Base-by-base conservation (phyloP, 2,797 vertebrate species). In the Tauraco hartlaubi region DNA sequence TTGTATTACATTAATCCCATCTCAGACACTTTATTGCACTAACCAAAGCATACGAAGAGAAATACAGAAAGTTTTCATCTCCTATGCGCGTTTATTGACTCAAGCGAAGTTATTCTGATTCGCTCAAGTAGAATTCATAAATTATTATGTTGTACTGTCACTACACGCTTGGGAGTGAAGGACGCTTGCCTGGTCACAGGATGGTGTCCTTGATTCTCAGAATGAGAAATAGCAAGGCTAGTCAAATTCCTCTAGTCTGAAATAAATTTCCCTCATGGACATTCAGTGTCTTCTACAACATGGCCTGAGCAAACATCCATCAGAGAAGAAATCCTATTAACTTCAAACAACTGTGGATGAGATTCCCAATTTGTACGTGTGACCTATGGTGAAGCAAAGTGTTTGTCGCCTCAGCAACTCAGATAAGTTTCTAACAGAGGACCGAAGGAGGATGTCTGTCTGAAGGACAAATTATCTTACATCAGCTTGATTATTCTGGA, bases 401-500 rank as follows among this genome's bases (percentile, higher is more conserved):
- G 78, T 90, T 55, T 95, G 63, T 82, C 31, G 2, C 68, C 52
- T 89, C 72, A 71, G 81, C 51, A 93, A 59, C 61, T 88, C 52
- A 43, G 77, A 74, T 75, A 88, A 89, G 37, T 94, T 90, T 44
- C 52, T 73, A 73, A 85, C 77, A 87, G n/a, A 46, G 11, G 31
- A 66, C 64, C 0, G 1, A 90, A 94, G 71, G 84, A 96, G 55
- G 35, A 54, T 68, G 33, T 56, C 59, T 91, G 41, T 83, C 68
- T 80, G 37, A 83, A 83, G 88, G 61, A 80, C 67, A 87, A 87
- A 74, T 91, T 75, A 43, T 64, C 78, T 56, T 85, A 26, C 29
- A 72, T 71, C 71, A 82, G 61, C 52, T 93, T 79, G 87, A 71
- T 75, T 92, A 85, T 91, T 79, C 90, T 10, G 5, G 61, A 66